A percentile compares a stretch with the other conserved stretches of the same genome.
Conservation (phyloP, 2,113 vertebrate species). For the Vulpes vulpes region DNA sequence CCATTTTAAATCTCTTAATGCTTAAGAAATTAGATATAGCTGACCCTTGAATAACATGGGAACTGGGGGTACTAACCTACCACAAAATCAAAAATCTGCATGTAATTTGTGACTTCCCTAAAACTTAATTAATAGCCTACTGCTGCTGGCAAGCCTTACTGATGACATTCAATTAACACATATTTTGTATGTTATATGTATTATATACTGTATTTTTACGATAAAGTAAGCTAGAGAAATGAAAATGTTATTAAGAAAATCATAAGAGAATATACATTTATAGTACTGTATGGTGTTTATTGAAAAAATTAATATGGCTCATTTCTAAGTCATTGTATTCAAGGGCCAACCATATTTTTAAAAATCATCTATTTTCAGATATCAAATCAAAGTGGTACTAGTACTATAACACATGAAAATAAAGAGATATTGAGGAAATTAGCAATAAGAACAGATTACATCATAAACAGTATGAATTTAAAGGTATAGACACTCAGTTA, state of each 20-base stretch:
- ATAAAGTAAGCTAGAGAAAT: not conserved
- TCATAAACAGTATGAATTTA: not conserved
- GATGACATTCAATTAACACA: not conserved
- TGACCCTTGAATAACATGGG: not conserved
- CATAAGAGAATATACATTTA: not conserved
- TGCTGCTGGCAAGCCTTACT: not conserved
- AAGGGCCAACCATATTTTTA: not conserved
- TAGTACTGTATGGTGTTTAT: not conserved
- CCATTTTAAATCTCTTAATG: conserved; percentile 18
- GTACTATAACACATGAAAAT: not conserved
- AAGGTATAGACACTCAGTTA: not conserved
- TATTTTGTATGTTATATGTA: not conserved
- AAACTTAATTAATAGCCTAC: not conserved
- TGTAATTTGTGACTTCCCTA: not conserved
- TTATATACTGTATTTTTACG: not conserved
- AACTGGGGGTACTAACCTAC: not conserved
- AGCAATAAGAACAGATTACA: not conserved
- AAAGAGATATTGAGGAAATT: not conserved
- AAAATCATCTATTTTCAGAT: conserved; percentile 40
- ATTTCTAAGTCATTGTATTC: not conserved
- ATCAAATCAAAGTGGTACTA: not conserved
- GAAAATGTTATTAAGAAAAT: not conserved
- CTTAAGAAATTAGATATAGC: conserved; percentile 6
- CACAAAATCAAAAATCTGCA: not conserved
- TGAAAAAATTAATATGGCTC: not conserved